phyloP scores from a whole-genome alignment of 2,113 vertebrate species.

The Onychorhynchus coronatus region DNA sequence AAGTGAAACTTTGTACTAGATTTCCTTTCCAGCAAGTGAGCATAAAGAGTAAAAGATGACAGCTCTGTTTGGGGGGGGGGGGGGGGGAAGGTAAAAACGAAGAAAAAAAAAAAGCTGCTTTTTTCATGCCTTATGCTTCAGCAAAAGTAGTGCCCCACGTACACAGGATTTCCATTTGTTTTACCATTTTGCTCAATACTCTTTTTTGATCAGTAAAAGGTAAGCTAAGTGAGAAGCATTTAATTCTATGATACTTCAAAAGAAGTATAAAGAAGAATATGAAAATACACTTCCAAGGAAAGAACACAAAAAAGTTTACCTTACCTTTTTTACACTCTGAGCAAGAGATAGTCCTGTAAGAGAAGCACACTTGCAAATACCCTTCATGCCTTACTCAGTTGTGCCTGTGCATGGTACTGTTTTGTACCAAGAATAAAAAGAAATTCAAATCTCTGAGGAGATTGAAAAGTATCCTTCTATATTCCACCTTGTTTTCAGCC shows the following conservation, averaged over 20 bases:
- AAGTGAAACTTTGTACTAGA: not conserved
- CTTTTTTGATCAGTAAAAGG: not conserved
- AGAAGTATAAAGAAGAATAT: too few relatives aligned
- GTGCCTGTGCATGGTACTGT: not conserved
- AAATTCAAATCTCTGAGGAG: not conserved
- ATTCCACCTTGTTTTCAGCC: not conserved
- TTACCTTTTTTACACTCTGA: not conserved
- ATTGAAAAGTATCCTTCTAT: not conserved
- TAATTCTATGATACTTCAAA: not conserved
- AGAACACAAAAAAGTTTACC: not conserved
- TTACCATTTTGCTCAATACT: not conserved
- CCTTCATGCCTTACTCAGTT: not conserved
- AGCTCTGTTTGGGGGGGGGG: not conserved
- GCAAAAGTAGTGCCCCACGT: not conserved
- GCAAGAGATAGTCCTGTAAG: not conserved
- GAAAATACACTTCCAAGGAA: not conserved
- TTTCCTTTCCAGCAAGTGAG: conserved; percentile 19
- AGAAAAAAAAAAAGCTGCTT: not conserved
- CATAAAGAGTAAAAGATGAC: not conserved
- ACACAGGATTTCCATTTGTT: not conserved
- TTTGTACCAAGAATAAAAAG: not conserved
- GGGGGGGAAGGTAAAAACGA: not conserved
- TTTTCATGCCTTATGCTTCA: conserved; percentile 18
- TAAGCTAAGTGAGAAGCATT: not conserved
- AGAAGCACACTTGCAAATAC: not conserved